phyloP scores from a whole-genome alignment of 2,888 invertebrate genomes.

The Empis stercorea region DNA sequence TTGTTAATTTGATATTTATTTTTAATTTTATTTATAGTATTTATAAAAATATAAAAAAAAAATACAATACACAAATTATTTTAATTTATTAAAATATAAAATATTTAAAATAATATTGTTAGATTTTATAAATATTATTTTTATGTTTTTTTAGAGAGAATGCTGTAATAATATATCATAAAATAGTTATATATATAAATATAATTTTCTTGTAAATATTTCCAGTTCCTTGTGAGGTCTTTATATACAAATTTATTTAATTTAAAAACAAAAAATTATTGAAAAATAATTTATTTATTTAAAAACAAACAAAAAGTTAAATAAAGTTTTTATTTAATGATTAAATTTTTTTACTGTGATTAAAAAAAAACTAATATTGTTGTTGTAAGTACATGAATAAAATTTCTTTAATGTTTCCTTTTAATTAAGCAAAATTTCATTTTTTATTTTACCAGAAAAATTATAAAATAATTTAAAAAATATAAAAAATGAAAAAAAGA shows the following conservation, averaged over 20 bases:
- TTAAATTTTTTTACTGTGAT: conserved; percentile 8
- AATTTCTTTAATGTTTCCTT: not conserved
- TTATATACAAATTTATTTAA: not conserved
- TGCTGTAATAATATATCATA: no score
- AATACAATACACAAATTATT: no score
- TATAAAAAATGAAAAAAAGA: no score
- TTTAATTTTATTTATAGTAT: no score
- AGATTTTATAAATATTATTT: no score
- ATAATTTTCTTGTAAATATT: not conserved
- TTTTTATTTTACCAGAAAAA: no score
- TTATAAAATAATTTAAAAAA: no score
- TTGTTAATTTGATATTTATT: no score
- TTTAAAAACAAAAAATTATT: not conserved
- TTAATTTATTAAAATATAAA: conserved; percentile 5
- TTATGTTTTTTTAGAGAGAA: no score
- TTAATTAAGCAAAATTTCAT: no score
- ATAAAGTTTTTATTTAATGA: not conserved
- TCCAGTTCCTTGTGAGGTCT: not conserved
- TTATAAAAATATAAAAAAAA: no score
- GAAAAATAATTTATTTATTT: not conserved
- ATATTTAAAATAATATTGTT: no score
- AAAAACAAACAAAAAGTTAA: conserved; percentile 7
- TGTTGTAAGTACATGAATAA: not conserved
- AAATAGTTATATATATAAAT: not conserved
- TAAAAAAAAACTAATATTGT: not conserved